Evolutionary conservation across 2,113 vertebrate genomes (phyloP).

Genomic region (Pangasianodon hypophthalmus): DNA sequence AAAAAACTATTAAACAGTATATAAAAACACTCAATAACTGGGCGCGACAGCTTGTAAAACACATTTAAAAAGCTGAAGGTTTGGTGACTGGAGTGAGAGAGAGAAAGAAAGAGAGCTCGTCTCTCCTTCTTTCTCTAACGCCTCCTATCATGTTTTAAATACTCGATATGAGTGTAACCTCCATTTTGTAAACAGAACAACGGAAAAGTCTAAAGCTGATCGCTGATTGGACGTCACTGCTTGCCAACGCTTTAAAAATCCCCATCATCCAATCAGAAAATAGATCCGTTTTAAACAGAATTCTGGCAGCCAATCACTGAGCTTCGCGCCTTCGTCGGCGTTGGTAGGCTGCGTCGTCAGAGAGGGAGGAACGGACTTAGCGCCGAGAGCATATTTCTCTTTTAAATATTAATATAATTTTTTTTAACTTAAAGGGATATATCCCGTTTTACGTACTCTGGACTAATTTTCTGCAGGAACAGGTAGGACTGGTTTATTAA

Average conservation of each 20-base stretch:
- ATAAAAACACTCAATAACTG: background rate
- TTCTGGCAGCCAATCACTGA: slow-evolving; percentile 65
- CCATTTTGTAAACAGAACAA: slow-evolving; percentile 60
- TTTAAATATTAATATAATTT: slow-evolving; percentile 46
- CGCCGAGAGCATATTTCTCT: slow-evolving; percentile 42
- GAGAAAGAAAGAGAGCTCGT: background rate
- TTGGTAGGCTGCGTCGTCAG: slow-evolving; percentile 59
- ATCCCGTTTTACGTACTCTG: background rate
- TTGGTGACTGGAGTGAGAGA: background rate
- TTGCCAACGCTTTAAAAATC: slow-evolving; percentile 50
- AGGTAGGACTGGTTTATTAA: slow-evolving; percentile 63
- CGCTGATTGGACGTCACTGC: slow-evolving; percentile 12
- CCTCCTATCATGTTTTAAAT: background rate
- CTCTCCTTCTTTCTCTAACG: background rate
- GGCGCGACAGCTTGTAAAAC: background rate
- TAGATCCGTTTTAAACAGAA: slow-evolving; percentile 63
- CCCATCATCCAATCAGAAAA: slow-evolving; percentile 62
- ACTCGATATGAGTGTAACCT: background rate
- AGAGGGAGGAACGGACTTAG: slow-evolving; percentile 68
- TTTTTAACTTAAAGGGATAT: slow-evolving; percentile 33
- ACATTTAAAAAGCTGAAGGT: background rate
- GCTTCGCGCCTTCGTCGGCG: slow-evolving; percentile 74
- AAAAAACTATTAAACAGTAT: background rate
- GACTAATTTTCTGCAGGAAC: background rate
- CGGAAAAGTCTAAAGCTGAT: background rate